Evolutionary conservation across 2,797 vertebrate species (phyloP).

Genomic region (Discoglossus pictus): DNA sequence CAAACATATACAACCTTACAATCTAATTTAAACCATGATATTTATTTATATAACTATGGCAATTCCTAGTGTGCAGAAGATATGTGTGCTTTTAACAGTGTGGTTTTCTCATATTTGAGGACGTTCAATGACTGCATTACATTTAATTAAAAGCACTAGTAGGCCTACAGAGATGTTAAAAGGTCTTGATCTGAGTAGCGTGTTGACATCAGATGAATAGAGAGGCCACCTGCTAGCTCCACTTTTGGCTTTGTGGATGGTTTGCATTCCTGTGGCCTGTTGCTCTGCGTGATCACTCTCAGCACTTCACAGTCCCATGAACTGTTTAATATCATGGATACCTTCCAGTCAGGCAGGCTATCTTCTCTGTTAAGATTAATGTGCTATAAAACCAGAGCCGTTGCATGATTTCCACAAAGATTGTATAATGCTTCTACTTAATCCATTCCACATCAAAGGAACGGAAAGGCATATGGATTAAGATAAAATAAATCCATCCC

Average conservation of each 20-base stretch:
- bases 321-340: slow-evolving; percentile 88
- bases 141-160: slow-evolving; percentile 90
- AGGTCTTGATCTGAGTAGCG: slow-evolving; percentile 75
- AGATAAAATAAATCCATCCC: slow-evolving; percentile 67
- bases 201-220: slow-evolving; percentile 88
- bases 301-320: slow-evolving; percentile 84
- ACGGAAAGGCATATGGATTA: slow-evolving; percentile 63
- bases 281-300: slow-evolving; percentile 87
- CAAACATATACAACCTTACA: slow-evolving; percentile 68
- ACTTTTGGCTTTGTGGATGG: slow-evolving; percentile 82
- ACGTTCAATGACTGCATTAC: slow-evolving; percentile 79
- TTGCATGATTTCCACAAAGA: slow-evolving; percentile 65
- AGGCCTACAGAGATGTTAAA: slow-evolving; percentile 82
- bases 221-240: slow-evolving; percentile 93
- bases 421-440: slow-evolving; percentile 67
- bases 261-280: slow-evolving; percentile 97
- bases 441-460: slow-evolving; percentile 73
- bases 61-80: slow-evolving; percentile 74
- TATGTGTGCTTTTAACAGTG: slow-evolving; percentile 65
- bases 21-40: slow-evolving; percentile 73
- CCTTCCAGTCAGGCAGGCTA: slow-evolving; percentile 78
- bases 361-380: slow-evolving; percentile 72
- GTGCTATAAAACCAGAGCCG: slow-evolving; percentile 71
- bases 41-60: slow-evolving; percentile 82
- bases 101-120: slow-evolving; percentile 69